Base-by-base conservation (phyloP, 2,888 invertebrate species). In the Julus scanicus region DNA sequence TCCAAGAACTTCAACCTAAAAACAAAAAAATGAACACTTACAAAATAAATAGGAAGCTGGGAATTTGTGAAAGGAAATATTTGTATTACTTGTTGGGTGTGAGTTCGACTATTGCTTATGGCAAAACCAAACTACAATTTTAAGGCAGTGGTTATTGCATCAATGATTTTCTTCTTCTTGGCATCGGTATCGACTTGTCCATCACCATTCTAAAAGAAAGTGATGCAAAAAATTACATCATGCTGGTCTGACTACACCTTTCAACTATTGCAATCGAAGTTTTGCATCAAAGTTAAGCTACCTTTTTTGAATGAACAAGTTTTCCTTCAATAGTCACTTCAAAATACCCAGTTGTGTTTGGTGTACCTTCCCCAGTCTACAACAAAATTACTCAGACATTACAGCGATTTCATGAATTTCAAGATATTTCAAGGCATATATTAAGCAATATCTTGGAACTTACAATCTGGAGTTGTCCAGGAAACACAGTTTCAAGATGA, bases 141-240 rank as follows among this genome's bases (percentile, higher is more conserved):
- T 37, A 37, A 44, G n/a, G 84, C 84, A 17, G 84, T 39, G 17
- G 39, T n/a, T 84, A 84, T 84, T 84, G 84, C 84, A 84, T 84
- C 84, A 37, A 84, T 15, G n/a, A 84, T 84, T 44, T 84, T 84
- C 44, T 84, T 29, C 84, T 9, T 84, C 39, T 84, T 84, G 44
- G 39, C 44, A 84, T 84, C 44, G 4, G 84, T 6, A 9, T 84
- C 84, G 3, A 84, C 84, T 1, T 84, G 84, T 40, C 84, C 84
- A 84, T 84, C 84, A 3, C 84, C 84, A 84, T 84, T 84, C 84
- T 84, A 84, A 40, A 17, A 84, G 2, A 2, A 84, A 3, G 29
- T 40, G 1, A 84, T 84, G 13, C n/a, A 84, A n/a, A n/a, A n/a
- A n/a, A n/a, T n/a, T n/a, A n/a, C n/a, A n/a, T n/a, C n/a, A n/a